Evolutionary conservation across 2,113 vertebrate genomes (phyloP), one percentile per base, ranked within the genome.

Genomic region (Dryoscopus gambensis): DNA sequence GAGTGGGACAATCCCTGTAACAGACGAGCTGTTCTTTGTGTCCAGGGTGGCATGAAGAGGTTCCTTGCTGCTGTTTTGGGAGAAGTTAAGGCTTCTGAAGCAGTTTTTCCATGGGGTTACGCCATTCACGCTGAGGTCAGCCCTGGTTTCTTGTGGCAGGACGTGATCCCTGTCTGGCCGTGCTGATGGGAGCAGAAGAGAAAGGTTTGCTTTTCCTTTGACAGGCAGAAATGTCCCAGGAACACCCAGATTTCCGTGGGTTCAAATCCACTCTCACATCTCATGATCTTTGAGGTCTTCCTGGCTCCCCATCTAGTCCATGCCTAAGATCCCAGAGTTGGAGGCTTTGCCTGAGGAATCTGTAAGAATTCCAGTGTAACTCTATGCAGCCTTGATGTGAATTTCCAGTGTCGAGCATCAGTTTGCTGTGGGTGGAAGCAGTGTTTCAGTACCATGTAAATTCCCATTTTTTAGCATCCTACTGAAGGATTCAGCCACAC

Each of bases 131-230:
- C 69, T 65, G 20, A 52, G 42, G 31, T 65, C 81, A 70, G 46
- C 64, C 59, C 33, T 27, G 63, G 15, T 46, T 87, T 44, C 84
- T 37, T 5, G 40, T 39, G 76, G 37, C 2, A 52, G 69, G 73
- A 81, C 0, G 5, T 11, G 77, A 31, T 65, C 60, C 35, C 60
- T 7, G 16, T 0, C 37, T 56, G 35, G 33, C 81, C 2, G 15
- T 35, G 63, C 53, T 59, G 9, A 16, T 46, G 2, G 0, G 9
- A 62, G 50, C n/a, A 8, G 11, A 15, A 28, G 33, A n/a, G 60
- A 42, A n/a, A 18, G 56, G 4, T 49, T 84, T 55, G 18, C 23
- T 83, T n/a, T 85, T 39, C 31, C 39, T 89, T 81, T 49, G 28
- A 6, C 23, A 55, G 69, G 1, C 40, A 31, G 35, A 40, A 89